Evolutionary conservation across 2,888 invertebrate species (phyloP), one percentile per base, ranked within the genome.

Genomic region (Leucozona laternaria): DNA sequence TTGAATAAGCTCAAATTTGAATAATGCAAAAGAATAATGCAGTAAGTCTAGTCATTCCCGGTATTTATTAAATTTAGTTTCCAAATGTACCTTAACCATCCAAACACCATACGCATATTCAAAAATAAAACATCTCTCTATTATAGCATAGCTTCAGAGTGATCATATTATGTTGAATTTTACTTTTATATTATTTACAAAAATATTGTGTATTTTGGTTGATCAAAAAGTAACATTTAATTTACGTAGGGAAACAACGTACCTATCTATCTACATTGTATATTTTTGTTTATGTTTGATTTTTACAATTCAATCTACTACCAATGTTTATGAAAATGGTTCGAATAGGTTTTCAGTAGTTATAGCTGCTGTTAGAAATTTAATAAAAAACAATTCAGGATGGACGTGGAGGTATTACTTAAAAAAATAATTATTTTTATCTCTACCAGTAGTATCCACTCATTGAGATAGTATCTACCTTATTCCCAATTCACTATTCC

Each of bases 81-180:
- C 73, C 86, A 86, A 85, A 86, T 73, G 85, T 85, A 85, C 85
- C 85, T 85, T 85, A 77, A 80, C 85, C 79, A 75, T 79, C 75
- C 64, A 84, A 79, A 79, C 70, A 77, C 43, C 50, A 68, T 45
- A 62, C 66, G 75, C 68, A 64, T 58, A 58, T 57, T 68, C 15
- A 50, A 34, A 66, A 25, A 11, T 28, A 55, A 31, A 37, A 57
- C 34, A 53, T 79, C 66, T 70, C 79, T 85, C 72, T 77, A 70
- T 64, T 10, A 76, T 15, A 84, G 80, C 84, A 58, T 68, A 84
- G 84, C 84, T 84, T 57, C 53, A 55, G 73, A 78, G 73, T 48
- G 22, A 60, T 68, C 20, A 11, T 34, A 73, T 58, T 64, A 48
- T 28, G 6, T 43, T 28, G 34, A 25, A 34, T 58, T 48, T 40